These are phyloP conservation scores for Peromyscus nudipes DNA, from an alignment of 2,797 vertebrate species.

Conservation along the genomic window DNA sequence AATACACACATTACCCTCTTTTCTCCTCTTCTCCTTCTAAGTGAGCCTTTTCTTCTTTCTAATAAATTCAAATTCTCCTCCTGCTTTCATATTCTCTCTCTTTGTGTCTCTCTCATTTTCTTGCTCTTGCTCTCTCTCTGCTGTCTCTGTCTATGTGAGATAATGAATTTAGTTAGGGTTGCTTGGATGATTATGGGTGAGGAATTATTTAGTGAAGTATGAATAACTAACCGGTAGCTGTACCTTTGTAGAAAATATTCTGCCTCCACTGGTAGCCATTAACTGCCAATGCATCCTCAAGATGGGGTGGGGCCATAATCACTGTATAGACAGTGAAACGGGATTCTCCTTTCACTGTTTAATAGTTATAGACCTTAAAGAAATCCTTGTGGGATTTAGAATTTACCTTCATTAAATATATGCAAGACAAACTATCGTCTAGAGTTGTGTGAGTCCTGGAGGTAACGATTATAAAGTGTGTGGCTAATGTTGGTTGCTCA, in stretches of 20 bases:
- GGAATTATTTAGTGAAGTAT: not conserved
- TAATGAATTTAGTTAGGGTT: not conserved
- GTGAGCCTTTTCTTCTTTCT: not conserved
- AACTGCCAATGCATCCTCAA: not conserved
- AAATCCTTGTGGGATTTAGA: not conserved
- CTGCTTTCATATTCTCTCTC: not conserved
- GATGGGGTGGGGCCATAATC: not conserved
- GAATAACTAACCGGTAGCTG: too few relatives aligned
- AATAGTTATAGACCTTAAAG: not conserved
- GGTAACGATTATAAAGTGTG: not conserved
- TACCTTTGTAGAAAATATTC: not conserved
- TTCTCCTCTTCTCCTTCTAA: too few relatives aligned
- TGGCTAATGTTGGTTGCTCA: not conserved
- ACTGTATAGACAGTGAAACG: not conserved
- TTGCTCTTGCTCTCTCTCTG: not conserved
- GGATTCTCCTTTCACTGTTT: not conserved
- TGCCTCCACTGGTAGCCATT: not conserved
- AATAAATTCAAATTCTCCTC: not conserved
- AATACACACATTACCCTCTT: not conserved
- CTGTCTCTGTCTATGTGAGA: not conserved
- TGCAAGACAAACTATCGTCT: not conserved
- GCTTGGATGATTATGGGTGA: not conserved
- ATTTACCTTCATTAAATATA: slow-evolving; percentile 50
- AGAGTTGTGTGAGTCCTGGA: slow-evolving; percentile 27
- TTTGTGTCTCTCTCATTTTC: not conserved